These are phyloP conservation scores for Diglossa cyanea DNA, from an alignment of 2,797 vertebrate species.

Conservation along the genomic window DNA sequence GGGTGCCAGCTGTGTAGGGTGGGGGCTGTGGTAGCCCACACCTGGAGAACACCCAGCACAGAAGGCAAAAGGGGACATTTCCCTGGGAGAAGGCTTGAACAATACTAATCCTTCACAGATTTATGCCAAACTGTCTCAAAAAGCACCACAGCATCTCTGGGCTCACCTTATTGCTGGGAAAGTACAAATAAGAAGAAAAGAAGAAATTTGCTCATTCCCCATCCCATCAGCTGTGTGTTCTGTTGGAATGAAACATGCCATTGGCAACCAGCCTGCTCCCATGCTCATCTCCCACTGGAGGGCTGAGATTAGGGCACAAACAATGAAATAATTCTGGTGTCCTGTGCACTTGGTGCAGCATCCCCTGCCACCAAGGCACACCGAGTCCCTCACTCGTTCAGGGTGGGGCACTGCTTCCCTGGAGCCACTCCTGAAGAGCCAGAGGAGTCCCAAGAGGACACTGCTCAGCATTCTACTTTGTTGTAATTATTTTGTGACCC, in stretches of 20 bases:
- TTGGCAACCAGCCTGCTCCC: neutral
- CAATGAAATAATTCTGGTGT: neutral
- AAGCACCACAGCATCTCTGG: neutral
- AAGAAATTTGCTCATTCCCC: neutral
- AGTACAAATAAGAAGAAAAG: neutral
- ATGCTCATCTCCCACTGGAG: neutral
- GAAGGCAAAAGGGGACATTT: neutral
- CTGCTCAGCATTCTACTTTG: neutral
- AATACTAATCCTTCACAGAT: neutral
- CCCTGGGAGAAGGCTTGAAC: neutral
- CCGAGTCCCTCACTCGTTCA: accelerated
- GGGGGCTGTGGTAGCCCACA: neutral
- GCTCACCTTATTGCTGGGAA: neutral
- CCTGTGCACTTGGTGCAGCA: accelerated
- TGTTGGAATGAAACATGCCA: accelerated
- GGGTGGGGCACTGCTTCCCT: no score
- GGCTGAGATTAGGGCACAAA: neutral
- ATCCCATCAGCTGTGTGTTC: neutral
- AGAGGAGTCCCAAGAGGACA: neutral
- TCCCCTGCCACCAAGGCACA: accelerated
- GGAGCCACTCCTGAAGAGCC: neutral
- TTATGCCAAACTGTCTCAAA: neutral
- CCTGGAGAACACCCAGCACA: neutral
- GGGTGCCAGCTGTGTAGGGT: neutral
- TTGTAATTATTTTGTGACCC: neutral